A percentile compares a stretch with the other conserved stretches of the same genome.
Conservation (phyloP, 2,797 vertebrate species). For the Anguilla megastoma region DNA sequence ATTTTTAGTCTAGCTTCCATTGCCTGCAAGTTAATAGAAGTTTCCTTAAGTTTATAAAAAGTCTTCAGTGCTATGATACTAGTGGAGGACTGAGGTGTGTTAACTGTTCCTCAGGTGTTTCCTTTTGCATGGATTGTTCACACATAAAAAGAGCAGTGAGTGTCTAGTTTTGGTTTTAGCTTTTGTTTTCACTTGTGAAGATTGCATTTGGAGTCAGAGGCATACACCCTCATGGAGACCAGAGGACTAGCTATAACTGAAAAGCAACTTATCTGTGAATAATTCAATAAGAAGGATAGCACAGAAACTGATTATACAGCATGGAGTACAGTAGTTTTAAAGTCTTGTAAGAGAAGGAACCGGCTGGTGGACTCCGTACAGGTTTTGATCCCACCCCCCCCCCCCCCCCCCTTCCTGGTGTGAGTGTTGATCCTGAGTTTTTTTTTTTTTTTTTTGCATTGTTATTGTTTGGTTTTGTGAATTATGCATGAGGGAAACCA, state of each 20-base stretch:
- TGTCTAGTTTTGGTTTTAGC: neutral
- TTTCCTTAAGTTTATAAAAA: neutral
- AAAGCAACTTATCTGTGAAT: no score
- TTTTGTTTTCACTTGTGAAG: neutral
- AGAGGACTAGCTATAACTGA: neutral
- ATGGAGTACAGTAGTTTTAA: no score
- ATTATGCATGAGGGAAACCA: constrained; percentile 5
- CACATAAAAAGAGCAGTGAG: neutral
- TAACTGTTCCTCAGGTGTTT: neutral
- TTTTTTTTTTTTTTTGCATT: neutral
- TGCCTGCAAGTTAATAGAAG: neutral
- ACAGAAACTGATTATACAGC: no score
- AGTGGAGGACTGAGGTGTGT: neutral
- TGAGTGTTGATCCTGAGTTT: neutral
- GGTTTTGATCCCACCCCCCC: no score
- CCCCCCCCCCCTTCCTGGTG: neutral
- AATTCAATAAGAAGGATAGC: no score
- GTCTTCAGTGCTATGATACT: neutral
- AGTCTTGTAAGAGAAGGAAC: neutral
- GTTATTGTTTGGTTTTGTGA: constrained; percentile 6
- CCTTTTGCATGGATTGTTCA: neutral
- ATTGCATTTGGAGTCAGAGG: neutral
- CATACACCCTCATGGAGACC: neutral
- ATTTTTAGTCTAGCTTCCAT: neutral
- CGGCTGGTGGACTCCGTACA: neutral